phyloP scores from a whole-genome alignment of 2,888 invertebrate species.

The Cryptosula pallasiana region DNA sequence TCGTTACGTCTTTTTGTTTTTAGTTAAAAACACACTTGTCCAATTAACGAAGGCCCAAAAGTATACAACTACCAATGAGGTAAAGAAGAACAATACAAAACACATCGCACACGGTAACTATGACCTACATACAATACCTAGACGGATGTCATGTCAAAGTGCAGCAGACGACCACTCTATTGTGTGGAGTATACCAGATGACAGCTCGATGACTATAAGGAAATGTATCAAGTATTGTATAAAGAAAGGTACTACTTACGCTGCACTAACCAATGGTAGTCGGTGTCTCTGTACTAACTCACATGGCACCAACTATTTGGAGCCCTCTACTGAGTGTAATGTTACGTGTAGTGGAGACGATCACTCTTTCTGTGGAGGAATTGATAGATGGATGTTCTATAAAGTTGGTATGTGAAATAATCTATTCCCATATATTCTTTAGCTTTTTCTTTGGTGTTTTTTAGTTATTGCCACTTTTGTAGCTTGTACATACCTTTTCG shows the following conservation, averaged over 20 bases:
- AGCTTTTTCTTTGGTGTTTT: too few species aligned
- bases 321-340: background rate
- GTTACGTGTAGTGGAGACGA: background rate
- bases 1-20: too few species aligned
- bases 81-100: background rate
- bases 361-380: background rate
- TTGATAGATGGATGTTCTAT: conserved; percentile 9
- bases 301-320: background rate
- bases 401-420: conserved; percentile 15
- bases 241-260: background rate
- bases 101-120: background rate
- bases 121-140: background rate
- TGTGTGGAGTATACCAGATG: background rate
- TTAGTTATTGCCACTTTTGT: too few species aligned
- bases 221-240: conserved; percentile 11
- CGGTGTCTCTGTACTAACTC: background rate
- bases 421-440: too few species aligned
- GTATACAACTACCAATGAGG: background rate
- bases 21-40: too few species aligned
- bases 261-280: background rate
- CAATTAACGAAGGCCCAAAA: background rate
- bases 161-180: background rate
- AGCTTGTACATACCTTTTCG: too few species aligned
- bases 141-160: conserved; percentile 13
- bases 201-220: background rate